A percentile compares a stretch with the other conserved stretches of the same genome.
Conservation (phyloP, 2,888 invertebrate genomes). For the Limnephilus lunatus region DNA sequence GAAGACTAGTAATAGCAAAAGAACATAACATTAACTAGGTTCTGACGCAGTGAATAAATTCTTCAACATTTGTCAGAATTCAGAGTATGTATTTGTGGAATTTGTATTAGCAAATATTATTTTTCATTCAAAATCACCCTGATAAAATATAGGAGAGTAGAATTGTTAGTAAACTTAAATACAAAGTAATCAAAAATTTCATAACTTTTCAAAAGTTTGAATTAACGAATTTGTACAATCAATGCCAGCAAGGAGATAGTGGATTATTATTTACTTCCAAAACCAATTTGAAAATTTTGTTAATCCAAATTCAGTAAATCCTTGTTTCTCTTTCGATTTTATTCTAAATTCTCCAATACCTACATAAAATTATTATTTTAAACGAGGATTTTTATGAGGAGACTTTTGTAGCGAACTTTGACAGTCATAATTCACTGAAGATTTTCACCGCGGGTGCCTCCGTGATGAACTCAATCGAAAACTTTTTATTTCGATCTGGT, state of each 20-base stretch:
- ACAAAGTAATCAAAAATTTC: neutral
- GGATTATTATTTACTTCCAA: neutral
- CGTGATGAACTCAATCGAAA: neutral
- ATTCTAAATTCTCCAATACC: neutral
- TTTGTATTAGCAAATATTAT: neutral
- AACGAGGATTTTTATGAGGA: neutral
- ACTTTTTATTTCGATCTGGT: neutral
- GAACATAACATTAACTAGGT: neutral
- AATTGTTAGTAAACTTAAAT: neutral
- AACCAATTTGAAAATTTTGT: neutral
- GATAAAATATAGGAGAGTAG: neutral
- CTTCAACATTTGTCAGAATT: neutral
- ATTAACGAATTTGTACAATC: neutral
- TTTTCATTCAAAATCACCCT: neutral
- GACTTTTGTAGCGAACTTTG: neutral
- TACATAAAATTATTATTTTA: neutral
- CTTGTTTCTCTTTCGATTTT: neutral
- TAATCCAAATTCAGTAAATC: neutral
- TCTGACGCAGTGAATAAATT: neutral
- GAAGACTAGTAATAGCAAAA: neutral
- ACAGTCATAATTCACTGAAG: neutral
- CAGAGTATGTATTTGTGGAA: neutral
- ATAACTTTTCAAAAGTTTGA: neutral
- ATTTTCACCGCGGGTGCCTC: neutral
- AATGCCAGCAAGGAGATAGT: neutral